Percentiles rank a stretch among this genome's conserved stretches.
These are phyloP conservation scores for Ylistrum balloti DNA, from an alignment of 1,140 invertebrate species.

Conservation along the genomic window DNA sequence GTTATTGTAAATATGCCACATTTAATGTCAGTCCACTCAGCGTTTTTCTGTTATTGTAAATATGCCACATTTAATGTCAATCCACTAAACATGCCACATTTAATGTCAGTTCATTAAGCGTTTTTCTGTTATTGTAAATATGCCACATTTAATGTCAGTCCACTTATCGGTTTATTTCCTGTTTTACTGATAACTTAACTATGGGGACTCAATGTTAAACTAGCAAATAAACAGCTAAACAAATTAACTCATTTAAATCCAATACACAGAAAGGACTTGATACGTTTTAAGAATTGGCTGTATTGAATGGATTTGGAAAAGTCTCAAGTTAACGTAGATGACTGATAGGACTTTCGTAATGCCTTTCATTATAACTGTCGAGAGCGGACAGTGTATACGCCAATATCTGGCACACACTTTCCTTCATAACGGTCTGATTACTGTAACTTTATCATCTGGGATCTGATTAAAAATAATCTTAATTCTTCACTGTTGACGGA, in stretches of 20 bases:
- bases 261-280: not conserved
- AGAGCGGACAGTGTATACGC: not conserved
- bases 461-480: conserved; percentile 34
- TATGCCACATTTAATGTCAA: too few relatives aligned
- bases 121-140: too few relatives aligned
- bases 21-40: too few relatives aligned
- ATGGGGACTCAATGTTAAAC: not conserved
- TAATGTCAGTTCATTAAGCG: too few relatives aligned
- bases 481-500: not conserved
- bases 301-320: not conserved
- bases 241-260: not conserved
- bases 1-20: too few relatives aligned
- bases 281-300: not conserved
- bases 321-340: not conserved
- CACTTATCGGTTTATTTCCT: too few relatives aligned
- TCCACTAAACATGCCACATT: too few relatives aligned
- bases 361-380: not conserved
- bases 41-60: too few relatives aligned
- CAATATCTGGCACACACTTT: not conserved
- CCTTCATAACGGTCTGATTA: not conserved
- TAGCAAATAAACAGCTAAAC: not conserved
- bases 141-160: too few relatives aligned
- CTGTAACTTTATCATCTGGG: not conserved
- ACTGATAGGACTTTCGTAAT: not conserved
- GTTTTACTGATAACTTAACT: not conserved